Evolutionary conservation across 1,140 invertebrate genomes (phyloP), one percentile per base, ranked within the genome.

Genomic region (Diabrotica virgifera): DNA sequence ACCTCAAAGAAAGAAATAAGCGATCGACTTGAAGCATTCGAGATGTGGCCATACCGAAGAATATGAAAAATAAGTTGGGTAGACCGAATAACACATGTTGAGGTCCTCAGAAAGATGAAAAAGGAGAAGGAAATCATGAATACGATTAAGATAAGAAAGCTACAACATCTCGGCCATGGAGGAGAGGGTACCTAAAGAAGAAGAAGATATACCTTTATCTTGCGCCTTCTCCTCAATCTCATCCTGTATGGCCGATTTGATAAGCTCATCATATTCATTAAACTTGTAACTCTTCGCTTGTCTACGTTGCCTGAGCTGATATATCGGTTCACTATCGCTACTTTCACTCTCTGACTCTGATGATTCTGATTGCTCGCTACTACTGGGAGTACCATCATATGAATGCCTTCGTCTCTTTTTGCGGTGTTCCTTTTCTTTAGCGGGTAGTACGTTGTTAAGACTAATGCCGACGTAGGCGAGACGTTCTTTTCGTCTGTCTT

Each of bases 241-340:
- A 46, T 70, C 88, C 80, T 93, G 88, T 62, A 97, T 92, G 10
- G 95, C 95, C 55, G 91, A 93, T 75, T 94, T 92, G 54, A 97
- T 97, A 71, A 97, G 86, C 12, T 96, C 90, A 78, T 97, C 95
- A 79, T 93, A 98, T 76, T 97, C 94, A 75, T 94, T 93, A 69
- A 95, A 91, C 69, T 83, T 82, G 72, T 96, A 94, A 70, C 89
- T 95, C 53, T 93, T 88, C 14, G 90, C 88, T 72, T 87, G 84
- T 10, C 88, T 81, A 13, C 92, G 82, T 73, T 91, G 89, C 6
- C 92, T 83, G 67, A 94, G 79, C 69, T 93, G 87, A 80, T 94
- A 94, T 63, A 94, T 89, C 0, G 90, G 91, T 68, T 90, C 91
- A 6, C 85, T 67, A 50, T 74, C 70, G 51, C 70, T 72, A 50